phyloP scores from a whole-genome alignment of 1,140 invertebrate genomes.

The Venturia canescens region DNA sequence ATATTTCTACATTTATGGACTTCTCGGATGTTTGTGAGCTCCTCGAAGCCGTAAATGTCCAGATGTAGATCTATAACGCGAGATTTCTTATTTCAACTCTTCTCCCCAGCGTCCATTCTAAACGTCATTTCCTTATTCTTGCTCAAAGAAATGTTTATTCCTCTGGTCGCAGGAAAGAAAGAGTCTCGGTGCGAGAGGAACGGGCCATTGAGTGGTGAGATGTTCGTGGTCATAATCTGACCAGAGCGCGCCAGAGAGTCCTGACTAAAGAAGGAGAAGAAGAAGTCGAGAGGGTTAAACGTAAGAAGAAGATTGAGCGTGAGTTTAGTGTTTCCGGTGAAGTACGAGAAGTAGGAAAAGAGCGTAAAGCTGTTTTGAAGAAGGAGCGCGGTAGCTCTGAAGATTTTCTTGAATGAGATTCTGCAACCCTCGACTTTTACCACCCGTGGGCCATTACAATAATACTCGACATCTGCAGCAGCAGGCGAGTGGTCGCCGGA shows the following conservation, averaged over 20 bases:
- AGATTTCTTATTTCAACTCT: neutral
- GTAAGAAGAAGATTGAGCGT: neutral
- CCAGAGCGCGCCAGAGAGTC: neutral
- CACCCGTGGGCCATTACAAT: too few relatives aligned
- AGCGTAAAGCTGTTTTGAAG: neutral
- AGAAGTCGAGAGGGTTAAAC: neutral
- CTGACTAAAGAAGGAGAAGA: neutral
- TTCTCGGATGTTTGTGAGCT: too few relatives aligned
- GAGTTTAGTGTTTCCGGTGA: slow-evolving; percentile 23
- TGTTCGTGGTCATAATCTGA: neutral
- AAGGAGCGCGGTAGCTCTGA: neutral
- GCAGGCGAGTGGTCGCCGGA: too few relatives aligned
- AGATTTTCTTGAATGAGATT: slow-evolving; percentile 35
- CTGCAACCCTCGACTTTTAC: neutral
- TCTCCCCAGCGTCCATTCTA: neutral
- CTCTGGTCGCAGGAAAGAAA: neutral
- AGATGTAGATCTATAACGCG: too few relatives aligned
- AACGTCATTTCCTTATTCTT: neutral
- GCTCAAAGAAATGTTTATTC: neutral
- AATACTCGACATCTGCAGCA: too few relatives aligned
- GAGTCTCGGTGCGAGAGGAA: neutral
- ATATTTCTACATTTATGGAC: too few relatives aligned
- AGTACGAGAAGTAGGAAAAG: slow-evolving; percentile 3
- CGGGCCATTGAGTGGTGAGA: slow-evolving; percentile 2
- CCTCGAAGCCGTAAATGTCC: too few relatives aligned